A percentile compares a stretch with the other conserved stretches of the same genome.
These are phyloP conservation scores for Cirrhinus mrigala DNA, from an alignment of 2,797 vertebrate genomes.

Conservation along the genomic window DNA sequence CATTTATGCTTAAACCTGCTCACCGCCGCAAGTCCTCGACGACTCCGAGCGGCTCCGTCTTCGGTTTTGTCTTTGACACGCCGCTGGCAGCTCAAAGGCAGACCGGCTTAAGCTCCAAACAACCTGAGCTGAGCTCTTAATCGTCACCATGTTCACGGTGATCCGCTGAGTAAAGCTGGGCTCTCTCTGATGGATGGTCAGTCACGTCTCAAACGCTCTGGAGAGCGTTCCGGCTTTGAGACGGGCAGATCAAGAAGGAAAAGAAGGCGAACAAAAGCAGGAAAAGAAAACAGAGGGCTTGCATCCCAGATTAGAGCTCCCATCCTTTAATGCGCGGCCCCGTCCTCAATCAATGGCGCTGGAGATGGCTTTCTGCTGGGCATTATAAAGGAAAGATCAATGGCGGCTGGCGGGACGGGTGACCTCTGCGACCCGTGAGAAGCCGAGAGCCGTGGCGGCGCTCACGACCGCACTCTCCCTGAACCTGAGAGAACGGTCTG, in stretches of 20 bases:
- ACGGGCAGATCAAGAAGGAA: constrained; percentile 50
- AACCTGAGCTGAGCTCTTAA: constrained; percentile 41
- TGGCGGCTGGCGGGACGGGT: constrained; percentile 28
- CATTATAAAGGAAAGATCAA: constrained; percentile 60
- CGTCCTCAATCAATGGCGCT: constrained; percentile 58
- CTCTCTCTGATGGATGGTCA: constrained; percentile 49
- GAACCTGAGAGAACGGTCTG: not conserved
- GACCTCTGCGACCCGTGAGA: constrained; percentile 35
- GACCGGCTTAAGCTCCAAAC: constrained; percentile 35
- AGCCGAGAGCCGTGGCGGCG: constrained; percentile 4
- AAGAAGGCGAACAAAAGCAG: constrained; percentile 37
- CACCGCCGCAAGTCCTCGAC: not conserved
- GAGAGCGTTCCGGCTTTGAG: constrained; percentile 40
- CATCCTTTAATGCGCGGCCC: constrained; percentile 35
- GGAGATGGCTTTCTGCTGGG: constrained; percentile 54
- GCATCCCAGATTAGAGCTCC: constrained; percentile 52
- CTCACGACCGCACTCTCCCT: not conserved
- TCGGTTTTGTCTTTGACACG: constrained; percentile 11
- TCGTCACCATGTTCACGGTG: constrained; percentile 19
- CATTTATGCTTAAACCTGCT: not conserved
- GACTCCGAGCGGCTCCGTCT: not conserved
- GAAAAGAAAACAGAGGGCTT: constrained; percentile 51
- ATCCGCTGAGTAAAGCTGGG: constrained; percentile 9
- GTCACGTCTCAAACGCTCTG: constrained; percentile 47
- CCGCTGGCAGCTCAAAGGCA: constrained; percentile 8